Evolutionary conservation across 1,140 invertebrate genomes (phyloP).

Genomic region (Littorina saxatilis): DNA sequence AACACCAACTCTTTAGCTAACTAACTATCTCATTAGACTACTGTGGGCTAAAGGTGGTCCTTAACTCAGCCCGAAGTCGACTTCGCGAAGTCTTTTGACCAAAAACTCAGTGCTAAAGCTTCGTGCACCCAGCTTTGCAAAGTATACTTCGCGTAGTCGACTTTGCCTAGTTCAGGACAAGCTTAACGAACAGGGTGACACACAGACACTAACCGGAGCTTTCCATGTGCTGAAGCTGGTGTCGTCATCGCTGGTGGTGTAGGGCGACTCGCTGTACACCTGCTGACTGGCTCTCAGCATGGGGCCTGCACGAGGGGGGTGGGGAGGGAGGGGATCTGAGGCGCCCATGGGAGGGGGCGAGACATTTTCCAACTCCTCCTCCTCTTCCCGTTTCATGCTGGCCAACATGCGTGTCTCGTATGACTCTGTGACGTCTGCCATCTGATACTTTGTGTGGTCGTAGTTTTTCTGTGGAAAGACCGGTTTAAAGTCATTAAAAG

Average conservation of each 20-base stretch:
- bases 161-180: too few relatives aligned
- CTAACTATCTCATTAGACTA: too few relatives aligned
- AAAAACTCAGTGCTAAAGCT: too few relatives aligned
- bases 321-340: background rate
- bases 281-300: constrained; percentile 32
- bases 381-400: constrained; percentile 63
- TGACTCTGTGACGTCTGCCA: constrained; percentile 66
- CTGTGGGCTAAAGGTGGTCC: too few relatives aligned
- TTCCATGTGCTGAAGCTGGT: constrained; percentile 67
- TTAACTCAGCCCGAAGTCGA: too few relatives aligned
- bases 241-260: constrained; percentile 65
- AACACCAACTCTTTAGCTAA: too few relatives aligned
- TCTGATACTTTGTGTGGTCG: constrained; percentile 64
- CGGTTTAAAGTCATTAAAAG: too few relatives aligned
- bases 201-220: constrained; percentile 66
- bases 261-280: constrained; percentile 59
- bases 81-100: too few relatives aligned
- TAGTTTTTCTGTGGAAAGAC: constrained; percentile 57
- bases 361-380: constrained; percentile 57
- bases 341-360: constrained; percentile 25
- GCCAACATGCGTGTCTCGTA: constrained; percentile 67
- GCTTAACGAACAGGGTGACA: too few relatives aligned
- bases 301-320: constrained; percentile 20
- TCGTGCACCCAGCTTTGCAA: too few relatives aligned
- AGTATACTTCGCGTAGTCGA: too few relatives aligned